phyloP scores from a whole-genome alignment of 2,888 invertebrate genomes.

The Neuroscelio doddi region DNA sequence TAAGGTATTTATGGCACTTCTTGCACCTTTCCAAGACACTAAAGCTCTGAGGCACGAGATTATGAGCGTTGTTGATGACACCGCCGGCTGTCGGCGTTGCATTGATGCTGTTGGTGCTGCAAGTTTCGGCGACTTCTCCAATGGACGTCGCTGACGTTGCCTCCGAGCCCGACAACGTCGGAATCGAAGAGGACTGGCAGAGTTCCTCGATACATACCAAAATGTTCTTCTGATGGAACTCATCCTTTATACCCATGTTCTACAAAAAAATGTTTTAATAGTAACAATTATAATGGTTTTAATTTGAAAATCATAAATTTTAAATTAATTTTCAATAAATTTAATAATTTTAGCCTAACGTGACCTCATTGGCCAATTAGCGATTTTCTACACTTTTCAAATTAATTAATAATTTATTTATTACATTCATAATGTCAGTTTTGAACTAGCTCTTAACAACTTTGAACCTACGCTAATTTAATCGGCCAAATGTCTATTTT shows the following conservation, averaged over 20 bases:
- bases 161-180: constrained; percentile 47
- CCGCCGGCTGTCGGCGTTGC: constrained; percentile 37
- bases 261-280: constrained; percentile 70
- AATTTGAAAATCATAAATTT: background rate
- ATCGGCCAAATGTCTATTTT: too few relatives aligned
- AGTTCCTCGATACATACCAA: constrained; percentile 80
- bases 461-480: too few relatives aligned
- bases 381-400: too few relatives aligned
- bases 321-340: background rate
- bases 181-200: constrained; percentile 64
- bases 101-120: constrained; percentile 44
- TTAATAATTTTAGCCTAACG: too few relatives aligned
- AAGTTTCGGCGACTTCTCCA: constrained; percentile 45
- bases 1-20: constrained; percentile 81
- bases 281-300: background rate
- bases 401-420: background rate
- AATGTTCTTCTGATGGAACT: constrained; percentile 81
- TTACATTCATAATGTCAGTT: too few relatives aligned
- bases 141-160: constrained; percentile 43
- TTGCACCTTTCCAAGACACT: constrained; percentile 80
- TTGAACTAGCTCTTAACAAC: too few relatives aligned
- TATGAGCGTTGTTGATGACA: constrained; percentile 64
- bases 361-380: too few relatives aligned
- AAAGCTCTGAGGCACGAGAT: constrained; percentile 79
- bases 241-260: constrained; percentile 84